Evolutionary conservation across 2,888 invertebrate genomes (phyloP).

Genomic region (Lomographa bimaculata): DNA sequence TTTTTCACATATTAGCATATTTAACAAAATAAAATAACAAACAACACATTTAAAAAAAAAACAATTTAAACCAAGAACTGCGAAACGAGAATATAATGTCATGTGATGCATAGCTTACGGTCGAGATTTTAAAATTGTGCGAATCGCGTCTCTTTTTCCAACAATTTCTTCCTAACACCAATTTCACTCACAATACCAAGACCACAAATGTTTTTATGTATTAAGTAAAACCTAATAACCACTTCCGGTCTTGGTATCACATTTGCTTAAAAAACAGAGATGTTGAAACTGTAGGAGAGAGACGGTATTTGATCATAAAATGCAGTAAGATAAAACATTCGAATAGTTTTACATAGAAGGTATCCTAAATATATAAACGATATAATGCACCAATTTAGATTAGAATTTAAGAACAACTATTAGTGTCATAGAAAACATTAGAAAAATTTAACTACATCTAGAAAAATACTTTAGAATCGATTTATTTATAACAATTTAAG

Average conservation of each 20-base stretch:
- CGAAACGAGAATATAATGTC: background rate
- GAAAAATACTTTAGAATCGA: slow-evolving; percentile 28
- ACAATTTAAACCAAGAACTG: too few relatives aligned
- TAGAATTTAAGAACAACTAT: slow-evolving; percentile 9
- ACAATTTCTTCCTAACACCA: too few relatives aligned
- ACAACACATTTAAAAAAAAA: too few relatives aligned
- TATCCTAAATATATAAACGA: slow-evolving; percentile 10
- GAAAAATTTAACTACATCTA: slow-evolving; percentile 25
- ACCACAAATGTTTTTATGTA: too few relatives aligned
- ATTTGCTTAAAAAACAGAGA: too few relatives aligned
- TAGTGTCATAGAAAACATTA: slow-evolving; percentile 22
- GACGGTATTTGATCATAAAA: slow-evolving; percentile 1
- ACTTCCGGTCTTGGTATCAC: too few relatives aligned
- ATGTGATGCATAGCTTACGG: slow-evolving; percentile 4
- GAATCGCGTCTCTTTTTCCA: slow-evolving; percentile 1
- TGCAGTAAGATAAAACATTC: background rate
- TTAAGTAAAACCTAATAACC: too few relatives aligned
- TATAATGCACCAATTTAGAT: slow-evolving; percentile 13
- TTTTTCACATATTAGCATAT: slow-evolving; percentile 3
- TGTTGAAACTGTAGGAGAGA: slow-evolving; percentile 4
- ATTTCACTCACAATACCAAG: too few relatives aligned
- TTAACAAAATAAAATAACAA: too few relatives aligned
- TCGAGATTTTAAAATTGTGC: slow-evolving; percentile 12
- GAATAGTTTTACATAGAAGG: slow-evolving; percentile 6
- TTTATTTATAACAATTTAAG: slow-evolving; percentile 20